Evolutionary conservation across 2,113 vertebrate species (phyloP).

Genomic region (Pseudois nayaur): DNA sequence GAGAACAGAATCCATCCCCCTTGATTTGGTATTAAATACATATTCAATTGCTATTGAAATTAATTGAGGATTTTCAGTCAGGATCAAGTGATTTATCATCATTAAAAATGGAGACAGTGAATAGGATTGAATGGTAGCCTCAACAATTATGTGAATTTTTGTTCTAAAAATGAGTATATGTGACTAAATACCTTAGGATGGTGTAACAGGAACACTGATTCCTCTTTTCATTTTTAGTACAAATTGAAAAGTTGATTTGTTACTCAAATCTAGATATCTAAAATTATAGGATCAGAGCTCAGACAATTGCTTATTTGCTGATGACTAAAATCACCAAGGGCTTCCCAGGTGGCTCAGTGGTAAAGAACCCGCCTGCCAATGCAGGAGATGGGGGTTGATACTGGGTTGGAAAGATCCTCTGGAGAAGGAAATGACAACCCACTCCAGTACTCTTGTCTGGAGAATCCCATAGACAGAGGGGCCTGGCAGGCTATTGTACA

Average conservation of each 20-base stretch:
- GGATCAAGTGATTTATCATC: constrained; percentile 32
- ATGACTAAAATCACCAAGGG: background rate
- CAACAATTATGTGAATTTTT: constrained; percentile 26
- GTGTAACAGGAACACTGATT: background rate
- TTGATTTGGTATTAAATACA: constrained; percentile 53
- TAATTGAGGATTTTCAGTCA: constrained; percentile 64
- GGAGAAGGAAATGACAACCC: background rate
- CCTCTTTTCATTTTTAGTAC: background rate
- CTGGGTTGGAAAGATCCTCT: background rate
- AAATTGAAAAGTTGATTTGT: constrained; percentile 14
- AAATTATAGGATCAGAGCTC: background rate
- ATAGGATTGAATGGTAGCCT: background rate
- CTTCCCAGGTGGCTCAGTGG: background rate
- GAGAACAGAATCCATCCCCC: background rate
- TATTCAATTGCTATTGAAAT: constrained; percentile 63
- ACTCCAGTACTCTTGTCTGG: background rate
- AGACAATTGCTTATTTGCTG: background rate
- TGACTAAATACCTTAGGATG: background rate
- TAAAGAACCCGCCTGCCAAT: background rate
- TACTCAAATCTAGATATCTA: background rate
- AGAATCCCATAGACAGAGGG: background rate
- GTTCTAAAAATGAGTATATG: constrained; percentile 26
- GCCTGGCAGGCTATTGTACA: background rate
- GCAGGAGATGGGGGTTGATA: background rate
- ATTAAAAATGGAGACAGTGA: constrained; percentile 15